Evolutionary conservation across 2,797 vertebrate genomes (phyloP).

Genomic region (Halcyon smyrnensis): DNA sequence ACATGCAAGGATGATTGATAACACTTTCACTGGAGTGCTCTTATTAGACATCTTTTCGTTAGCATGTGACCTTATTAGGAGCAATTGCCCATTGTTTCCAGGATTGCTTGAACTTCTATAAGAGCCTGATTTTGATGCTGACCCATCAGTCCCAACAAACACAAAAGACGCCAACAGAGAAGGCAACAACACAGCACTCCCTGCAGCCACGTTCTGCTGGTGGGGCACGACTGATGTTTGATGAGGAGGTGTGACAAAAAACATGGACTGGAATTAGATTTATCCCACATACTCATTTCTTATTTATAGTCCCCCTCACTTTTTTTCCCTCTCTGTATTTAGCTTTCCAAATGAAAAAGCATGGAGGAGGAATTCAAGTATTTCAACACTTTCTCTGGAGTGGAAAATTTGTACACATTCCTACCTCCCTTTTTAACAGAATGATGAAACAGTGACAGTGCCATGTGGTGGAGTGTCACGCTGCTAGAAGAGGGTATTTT

Average conservation of each 20-base stretch:
- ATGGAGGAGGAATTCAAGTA: not conserved
- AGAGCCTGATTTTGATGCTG: not conserved
- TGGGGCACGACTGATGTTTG: not conserved
- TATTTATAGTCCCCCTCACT: not conserved
- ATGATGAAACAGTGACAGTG: not conserved
- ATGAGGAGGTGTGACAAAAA: not conserved
- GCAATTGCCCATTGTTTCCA: not conserved
- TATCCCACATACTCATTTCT: not conserved
- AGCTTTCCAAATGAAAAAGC: not conserved
- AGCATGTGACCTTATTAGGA: not conserved
- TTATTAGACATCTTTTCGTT: not conserved
- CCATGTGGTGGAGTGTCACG: not conserved
- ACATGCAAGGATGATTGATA: not conserved
- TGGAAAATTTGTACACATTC: not conserved
- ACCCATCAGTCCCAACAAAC: not conserved
- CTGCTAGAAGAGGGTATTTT: not conserved
- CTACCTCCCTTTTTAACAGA: not conserved
- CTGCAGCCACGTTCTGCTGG: not conserved
- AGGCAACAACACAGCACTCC: not conserved
- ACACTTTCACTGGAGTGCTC: not conserved
- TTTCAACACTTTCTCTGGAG: not conserved
- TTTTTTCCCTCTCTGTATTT: not conserved
- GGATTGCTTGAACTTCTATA: not conserved
- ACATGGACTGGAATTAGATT: not conserved
- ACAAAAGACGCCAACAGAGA: not conserved